Evolutionary conservation across 2,113 vertebrate species (phyloP).

Genomic region (Ancistrus triradiatus): DNA sequence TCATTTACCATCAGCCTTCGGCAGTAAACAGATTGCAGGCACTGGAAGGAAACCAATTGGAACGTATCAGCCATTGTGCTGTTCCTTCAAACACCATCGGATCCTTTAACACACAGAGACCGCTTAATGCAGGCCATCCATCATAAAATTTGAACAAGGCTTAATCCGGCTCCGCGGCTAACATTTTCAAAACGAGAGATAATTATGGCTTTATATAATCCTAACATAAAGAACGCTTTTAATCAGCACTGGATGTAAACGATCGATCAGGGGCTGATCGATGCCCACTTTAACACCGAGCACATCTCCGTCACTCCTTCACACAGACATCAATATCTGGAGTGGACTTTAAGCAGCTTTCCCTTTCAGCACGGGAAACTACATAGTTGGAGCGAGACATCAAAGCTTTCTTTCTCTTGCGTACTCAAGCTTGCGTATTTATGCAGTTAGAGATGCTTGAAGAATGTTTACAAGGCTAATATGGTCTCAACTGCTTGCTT

Average conservation of each 20-base stretch:
- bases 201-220: constrained; percentile 28
- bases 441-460: no score
- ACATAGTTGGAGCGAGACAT: constrained; percentile 13
- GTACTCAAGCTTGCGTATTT: no score
- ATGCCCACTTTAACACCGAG: constrained; percentile 32
- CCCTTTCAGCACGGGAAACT: constrained; percentile 1
- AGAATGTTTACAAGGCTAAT: no score
- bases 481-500: no score
- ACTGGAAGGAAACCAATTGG: constrained; percentile 20
- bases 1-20: constrained; percentile 24
- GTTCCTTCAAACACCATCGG: neutral
- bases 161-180: neutral
- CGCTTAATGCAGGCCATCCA: neutral
- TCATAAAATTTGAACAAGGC: neutral
- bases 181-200: constrained; percentile 3
- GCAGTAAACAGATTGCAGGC: constrained; percentile 16
- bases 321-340: constrained; percentile 40
- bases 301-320: constrained; percentile 36
- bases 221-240: constrained; percentile 37
- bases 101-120: constrained; percentile 2
- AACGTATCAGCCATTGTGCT: neutral
- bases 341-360: constrained; percentile 23
- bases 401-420: no score
- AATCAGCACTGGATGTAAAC: constrained; percentile 34
- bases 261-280: constrained; percentile 26